Conservation (phyloP, 2,888 invertebrate species). For the Caenorhabditis sp. region DNA sequence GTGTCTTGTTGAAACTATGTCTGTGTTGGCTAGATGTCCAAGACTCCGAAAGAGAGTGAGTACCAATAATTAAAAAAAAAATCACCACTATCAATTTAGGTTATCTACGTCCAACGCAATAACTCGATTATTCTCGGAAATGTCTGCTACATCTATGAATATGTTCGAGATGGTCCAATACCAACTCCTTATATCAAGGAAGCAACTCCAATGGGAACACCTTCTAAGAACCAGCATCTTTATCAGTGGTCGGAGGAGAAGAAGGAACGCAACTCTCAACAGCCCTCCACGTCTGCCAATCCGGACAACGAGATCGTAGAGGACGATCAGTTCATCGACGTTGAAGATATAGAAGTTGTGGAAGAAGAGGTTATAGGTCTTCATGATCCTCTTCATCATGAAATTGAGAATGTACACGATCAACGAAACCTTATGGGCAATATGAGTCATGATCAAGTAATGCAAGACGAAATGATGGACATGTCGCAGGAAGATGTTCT, state of each 20-base stretch:
- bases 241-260: conserved; percentile 27
- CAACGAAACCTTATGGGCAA: background rate
- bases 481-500: conserved; percentile 64
- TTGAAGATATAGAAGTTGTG: conserved; percentile 64
- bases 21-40: conserved; percentile 72
- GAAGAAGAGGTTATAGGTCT: conserved; percentile 61
- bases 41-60: conserved; percentile 68
- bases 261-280: background rate
- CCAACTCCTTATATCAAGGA: conserved; percentile 60
- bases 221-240: background rate
- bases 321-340: conserved; percentile 65
- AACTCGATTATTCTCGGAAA: conserved; percentile 66
- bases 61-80: too few species aligned
- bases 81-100: background rate
- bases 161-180: conserved; percentile 69
- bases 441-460: background rate
- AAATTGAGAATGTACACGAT: conserved; percentile 16
- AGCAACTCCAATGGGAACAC: conserved; percentile 4
- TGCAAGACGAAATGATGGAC: conserved; percentile 34
- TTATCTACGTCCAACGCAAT: conserved; percentile 67
- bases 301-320: conserved; percentile 1
- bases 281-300: conserved; percentile 25
- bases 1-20: conserved; percentile 73
- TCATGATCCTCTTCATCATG: conserved; percentile 43
- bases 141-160: conserved; percentile 73